Evolutionary conservation across 2,113 vertebrate species (phyloP).

Genomic region (Piprites chloris): DNA sequence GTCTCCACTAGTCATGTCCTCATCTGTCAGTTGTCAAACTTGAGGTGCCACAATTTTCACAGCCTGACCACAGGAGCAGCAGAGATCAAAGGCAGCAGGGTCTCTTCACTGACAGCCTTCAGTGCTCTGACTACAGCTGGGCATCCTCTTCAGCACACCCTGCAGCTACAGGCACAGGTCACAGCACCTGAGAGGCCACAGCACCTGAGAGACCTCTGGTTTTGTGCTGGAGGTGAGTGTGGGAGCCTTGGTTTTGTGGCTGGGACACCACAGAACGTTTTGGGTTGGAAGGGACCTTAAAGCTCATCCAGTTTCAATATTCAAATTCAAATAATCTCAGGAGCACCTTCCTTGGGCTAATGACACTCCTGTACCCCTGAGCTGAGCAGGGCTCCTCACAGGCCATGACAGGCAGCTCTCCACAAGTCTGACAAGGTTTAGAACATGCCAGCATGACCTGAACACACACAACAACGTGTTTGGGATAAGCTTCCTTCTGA

Average conservation of each 20-base stretch:
- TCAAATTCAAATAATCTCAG: neutral
- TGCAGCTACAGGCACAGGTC: neutral
- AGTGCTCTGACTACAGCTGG: neutral
- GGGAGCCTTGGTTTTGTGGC: neutral
- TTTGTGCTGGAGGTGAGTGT: neutral
- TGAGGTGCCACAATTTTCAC: neutral
- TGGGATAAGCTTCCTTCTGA: neutral
- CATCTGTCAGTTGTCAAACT: accelerated
- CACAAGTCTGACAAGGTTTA: neutral
- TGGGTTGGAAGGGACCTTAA: too few species aligned
- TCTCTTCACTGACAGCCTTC: neutral
- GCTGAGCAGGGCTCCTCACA: neutral
- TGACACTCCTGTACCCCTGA: accelerated
- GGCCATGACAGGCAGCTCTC: neutral
- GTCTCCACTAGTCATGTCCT: neutral
- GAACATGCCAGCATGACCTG: neutral
- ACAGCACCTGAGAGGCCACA: too few species aligned
- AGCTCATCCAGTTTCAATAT: too few species aligned
- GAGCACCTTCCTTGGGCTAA: neutral
- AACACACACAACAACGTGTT: neutral
- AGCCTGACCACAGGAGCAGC: neutral
- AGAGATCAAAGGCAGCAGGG: neutral
- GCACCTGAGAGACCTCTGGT: neutral
- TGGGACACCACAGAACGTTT: neutral
- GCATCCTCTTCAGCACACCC: neutral